phyloP scores from a whole-genome alignment of 53 echinoderm and acorn worm species.

The Pentamera pediparva region DNA sequence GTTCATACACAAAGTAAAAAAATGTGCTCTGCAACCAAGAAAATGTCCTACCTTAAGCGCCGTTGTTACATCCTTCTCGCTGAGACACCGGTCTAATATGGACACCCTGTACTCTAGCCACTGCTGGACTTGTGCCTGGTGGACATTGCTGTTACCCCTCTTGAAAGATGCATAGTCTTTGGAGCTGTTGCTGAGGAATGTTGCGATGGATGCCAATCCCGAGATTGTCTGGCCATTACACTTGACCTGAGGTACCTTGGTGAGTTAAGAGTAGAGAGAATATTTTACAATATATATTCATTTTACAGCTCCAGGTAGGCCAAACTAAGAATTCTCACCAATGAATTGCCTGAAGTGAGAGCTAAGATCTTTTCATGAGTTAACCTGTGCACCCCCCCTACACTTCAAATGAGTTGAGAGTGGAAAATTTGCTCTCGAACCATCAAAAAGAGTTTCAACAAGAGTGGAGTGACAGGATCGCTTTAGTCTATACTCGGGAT shows the following conservation, averaged over 20 bases:
- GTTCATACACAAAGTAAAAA: no score
- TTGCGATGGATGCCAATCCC: conserved; percentile 61
- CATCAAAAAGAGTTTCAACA: no score
- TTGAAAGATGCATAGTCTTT: conserved; percentile 45
- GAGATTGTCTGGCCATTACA: conserved; percentile 64
- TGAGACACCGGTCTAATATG: conserved; percentile 77
- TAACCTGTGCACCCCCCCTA: no score
- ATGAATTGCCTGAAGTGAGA: no score
- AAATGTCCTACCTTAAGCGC: conserved; percentile 62
- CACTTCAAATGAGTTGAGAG: no score
- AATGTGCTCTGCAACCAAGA: no score
- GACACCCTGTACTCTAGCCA: conserved; percentile 95
- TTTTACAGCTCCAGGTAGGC: background rate
- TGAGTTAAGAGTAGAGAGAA: background rate
- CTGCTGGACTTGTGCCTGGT: conserved; percentile 61
- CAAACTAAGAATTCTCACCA: background rate
- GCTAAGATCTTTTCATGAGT: no score
- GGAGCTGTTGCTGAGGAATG: conserved; percentile 54
- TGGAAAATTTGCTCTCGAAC: no score
- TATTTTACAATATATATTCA: background rate
- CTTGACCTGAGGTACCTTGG: conserved; percentile 55
- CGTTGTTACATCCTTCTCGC: conserved; percentile 59
- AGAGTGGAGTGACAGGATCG: no score
- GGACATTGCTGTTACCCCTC: conserved; percentile 36
- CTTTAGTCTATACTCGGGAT: no score